These are phyloP conservation scores for Agonopterix subpropinquella DNA, from an alignment of 2,888 invertebrate species.

Conservation along the genomic window DNA sequence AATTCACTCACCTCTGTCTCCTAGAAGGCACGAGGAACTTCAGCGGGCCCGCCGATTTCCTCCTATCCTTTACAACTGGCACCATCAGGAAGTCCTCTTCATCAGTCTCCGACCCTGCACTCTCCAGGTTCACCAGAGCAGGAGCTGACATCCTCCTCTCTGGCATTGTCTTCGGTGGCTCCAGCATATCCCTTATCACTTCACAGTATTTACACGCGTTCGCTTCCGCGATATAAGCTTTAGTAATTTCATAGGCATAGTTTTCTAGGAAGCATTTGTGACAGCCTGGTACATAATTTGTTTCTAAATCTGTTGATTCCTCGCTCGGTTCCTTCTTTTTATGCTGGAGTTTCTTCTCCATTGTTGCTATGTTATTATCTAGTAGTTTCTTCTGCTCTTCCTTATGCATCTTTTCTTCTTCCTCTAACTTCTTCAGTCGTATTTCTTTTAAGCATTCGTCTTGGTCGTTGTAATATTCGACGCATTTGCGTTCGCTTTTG, in stretches of 20 bases:
- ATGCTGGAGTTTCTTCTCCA: conserved; percentile 48
- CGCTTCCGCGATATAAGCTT: conserved; percentile 62
- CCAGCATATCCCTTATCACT: conserved; percentile 65
- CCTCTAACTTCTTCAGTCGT: conserved; percentile 49
- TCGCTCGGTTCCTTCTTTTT: conserved; percentile 56
- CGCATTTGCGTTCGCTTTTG: conserved; percentile 52
- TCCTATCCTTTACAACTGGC: conserved; percentile 58
- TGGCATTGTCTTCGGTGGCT: conserved; percentile 48
- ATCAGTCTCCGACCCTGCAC: conserved; percentile 60
- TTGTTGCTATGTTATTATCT: conserved; percentile 44
- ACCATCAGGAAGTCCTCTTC: conserved; percentile 64
- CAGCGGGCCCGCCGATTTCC: conserved; percentile 72
- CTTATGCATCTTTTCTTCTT: conserved; percentile 53
- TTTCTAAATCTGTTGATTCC: conserved; percentile 60
- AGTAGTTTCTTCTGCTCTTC: conserved; percentile 52
- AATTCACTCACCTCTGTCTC: conserved; percentile 58
- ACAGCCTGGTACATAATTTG: conserved; percentile 53
- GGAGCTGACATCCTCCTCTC: conserved; percentile 75
- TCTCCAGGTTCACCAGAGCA: conserved; percentile 65
- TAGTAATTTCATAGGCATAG: conserved; percentile 63
- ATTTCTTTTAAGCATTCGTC: conserved; percentile 76
- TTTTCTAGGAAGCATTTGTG: conserved; percentile 71
- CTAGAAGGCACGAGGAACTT: conserved; percentile 57
- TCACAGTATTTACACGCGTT: conserved; percentile 67
- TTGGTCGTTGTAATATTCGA: conserved; percentile 80